Conservation (phyloP, 2,888 invertebrate species). For the Hemistola chrysoprasaria region DNA sequence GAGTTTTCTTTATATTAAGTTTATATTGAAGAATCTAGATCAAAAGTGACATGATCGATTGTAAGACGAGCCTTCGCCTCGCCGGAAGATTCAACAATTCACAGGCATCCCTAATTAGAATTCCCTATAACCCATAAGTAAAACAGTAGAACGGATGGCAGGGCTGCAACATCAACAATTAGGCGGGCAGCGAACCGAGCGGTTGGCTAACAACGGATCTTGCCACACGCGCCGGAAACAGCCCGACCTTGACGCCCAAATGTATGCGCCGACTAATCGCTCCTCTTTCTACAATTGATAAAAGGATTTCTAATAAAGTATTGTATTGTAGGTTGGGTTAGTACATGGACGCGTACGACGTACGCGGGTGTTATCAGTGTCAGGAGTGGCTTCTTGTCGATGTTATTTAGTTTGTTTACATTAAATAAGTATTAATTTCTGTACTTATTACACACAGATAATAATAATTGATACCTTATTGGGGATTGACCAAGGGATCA, state of each 20-base stretch:
- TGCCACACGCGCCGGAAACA: constrained; percentile 66
- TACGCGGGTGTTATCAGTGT: constrained; percentile 9
- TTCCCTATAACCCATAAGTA: constrained; percentile 41
- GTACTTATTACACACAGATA: too few relatives aligned
- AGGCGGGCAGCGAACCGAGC: constrained; percentile 53
- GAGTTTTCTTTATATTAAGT: too few relatives aligned
- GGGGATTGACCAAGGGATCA: too few relatives aligned
- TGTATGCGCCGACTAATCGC: constrained; percentile 39
- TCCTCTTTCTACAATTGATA: constrained; percentile 42
- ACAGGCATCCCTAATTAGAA: constrained; percentile 37
- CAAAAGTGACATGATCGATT: constrained; percentile 1
- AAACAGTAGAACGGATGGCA: constrained; percentile 44
- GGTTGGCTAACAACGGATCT: constrained; percentile 73
- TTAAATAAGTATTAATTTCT: too few relatives aligned
- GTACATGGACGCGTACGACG: too few relatives aligned
- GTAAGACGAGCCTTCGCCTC: constrained; percentile 18
- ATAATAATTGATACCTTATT: too few relatives aligned
- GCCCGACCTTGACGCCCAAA: constrained; percentile 64
- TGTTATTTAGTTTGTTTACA: too few relatives aligned
- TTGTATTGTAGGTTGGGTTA: constrained; percentile 7
- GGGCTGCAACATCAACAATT: constrained; percentile 59
- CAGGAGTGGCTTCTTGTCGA: not conserved
- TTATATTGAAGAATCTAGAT: too few relatives aligned
- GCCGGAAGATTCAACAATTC: constrained; percentile 12
- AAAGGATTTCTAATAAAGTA: constrained; percentile 43